Evolutionary conservation across 1,140 invertebrate species (phyloP).

Genomic region (Heliconius himera): DNA sequence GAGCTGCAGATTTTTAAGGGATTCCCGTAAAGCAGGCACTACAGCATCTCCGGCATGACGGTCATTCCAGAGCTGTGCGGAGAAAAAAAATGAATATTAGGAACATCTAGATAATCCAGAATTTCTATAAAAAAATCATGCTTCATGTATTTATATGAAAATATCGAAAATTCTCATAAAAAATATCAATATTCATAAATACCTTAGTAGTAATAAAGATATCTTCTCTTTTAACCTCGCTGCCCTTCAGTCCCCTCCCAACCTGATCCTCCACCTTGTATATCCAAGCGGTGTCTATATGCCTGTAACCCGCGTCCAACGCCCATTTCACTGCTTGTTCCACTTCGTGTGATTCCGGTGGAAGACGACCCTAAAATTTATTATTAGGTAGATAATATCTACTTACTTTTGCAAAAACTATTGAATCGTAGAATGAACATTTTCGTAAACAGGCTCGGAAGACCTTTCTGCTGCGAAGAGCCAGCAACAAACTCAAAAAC

Average conservation of each 20-base stretch:
- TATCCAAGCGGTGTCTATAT: conserved; percentile 93
- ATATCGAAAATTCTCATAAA: too few species aligned
- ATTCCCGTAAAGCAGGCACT: conserved; percentile 83
- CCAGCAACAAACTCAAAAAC: too few species aligned
- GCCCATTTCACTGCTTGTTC: conserved; percentile 87
- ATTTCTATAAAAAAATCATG: too few species aligned
- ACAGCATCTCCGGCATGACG: conserved; percentile 82
- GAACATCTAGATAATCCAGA: too few species aligned
- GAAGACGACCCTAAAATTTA: conserved; percentile 39
- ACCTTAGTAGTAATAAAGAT: conserved; percentile 92
- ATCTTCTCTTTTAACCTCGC: conserved; percentile 86
- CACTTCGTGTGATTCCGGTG: conserved; percentile 47
- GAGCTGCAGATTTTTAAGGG: conserved; percentile 85
- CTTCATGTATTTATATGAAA: too few species aligned
- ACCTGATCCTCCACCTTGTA: conserved; percentile 94
- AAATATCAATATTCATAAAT: not conserved
- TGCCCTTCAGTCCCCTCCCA: conserved; percentile 89
- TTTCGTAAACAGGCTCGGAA: too few species aligned
- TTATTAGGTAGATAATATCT: too few species aligned
- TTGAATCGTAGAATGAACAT: too few species aligned
- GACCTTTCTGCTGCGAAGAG: too few species aligned
- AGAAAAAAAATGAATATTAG: not conserved
- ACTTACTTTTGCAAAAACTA: too few species aligned
- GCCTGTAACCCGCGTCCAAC: conserved; percentile 92
- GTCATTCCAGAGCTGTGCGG: conserved; percentile 68